These are phyloP conservation scores for Meghimatium bilineatum DNA, from an alignment of 2,888 invertebrate species.

Conservation along the genomic window DNA sequence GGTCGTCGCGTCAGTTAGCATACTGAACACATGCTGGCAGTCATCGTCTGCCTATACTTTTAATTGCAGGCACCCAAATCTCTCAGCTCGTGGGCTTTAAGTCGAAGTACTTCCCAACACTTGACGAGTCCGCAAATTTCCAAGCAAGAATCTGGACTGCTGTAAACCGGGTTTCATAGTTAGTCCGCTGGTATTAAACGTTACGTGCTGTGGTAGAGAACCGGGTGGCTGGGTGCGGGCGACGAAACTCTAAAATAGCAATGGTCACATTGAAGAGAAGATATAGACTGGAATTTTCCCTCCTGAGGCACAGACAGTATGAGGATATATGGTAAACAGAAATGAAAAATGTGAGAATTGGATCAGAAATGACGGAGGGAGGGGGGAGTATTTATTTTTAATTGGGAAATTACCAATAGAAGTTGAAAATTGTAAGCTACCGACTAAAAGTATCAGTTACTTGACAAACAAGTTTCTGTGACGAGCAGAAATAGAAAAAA, in stretches of 20 bases:
- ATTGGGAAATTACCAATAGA: not conserved
- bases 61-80: not conserved
- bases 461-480: not conserved
- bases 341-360: too few species aligned
- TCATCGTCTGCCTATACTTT: not conserved
- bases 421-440: not conserved
- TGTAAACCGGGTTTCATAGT: not conserved
- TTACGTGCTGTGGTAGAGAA: not conserved
- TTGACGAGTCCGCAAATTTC: not conserved
- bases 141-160: not conserved
- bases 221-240: not conserved
- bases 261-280: not conserved
- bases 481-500: not conserved
- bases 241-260: not conserved
- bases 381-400: too few species aligned
- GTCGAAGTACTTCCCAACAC: not conserved
- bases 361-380: too few species aligned
- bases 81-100: not conserved
- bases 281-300: too few species aligned
- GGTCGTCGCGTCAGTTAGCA: not conserved
- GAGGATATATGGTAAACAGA: too few species aligned
- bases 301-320: too few species aligned
- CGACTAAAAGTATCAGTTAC: not conserved
- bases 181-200: not conserved
- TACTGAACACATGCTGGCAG: constrained; percentile 11